These are phyloP conservation scores for Hippolais icterina DNA, from an alignment of 2,113 vertebrate species.

Conservation along the genomic window DNA sequence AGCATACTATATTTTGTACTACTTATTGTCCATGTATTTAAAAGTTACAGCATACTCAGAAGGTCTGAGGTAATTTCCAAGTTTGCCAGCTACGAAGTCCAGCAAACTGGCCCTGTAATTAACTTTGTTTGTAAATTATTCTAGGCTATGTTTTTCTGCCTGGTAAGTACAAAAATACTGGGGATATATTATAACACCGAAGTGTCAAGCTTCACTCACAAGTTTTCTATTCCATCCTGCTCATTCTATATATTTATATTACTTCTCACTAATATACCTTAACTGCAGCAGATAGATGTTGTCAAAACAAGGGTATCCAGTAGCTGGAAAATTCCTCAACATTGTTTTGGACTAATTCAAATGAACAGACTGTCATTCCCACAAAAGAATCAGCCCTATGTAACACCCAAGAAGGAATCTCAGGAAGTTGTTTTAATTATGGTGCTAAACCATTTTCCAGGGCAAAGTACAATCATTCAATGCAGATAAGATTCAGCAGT, in stretches of 20 bases:
- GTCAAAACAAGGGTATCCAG: neutral
- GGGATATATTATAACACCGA: neutral
- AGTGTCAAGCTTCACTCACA: neutral
- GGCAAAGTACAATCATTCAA: neutral
- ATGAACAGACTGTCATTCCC: neutral
- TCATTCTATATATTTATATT: neutral
- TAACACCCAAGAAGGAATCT: neutral
- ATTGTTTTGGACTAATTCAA: neutral
- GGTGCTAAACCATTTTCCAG: conserved; percentile 19
- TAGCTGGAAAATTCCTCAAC: neutral
- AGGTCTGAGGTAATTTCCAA: neutral
- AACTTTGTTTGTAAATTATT: neutral
- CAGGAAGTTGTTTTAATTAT: conserved; percentile 11
- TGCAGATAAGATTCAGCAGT: conserved; percentile 7
- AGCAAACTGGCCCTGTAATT: neutral
- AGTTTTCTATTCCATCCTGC: neutral
- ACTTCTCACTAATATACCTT: neutral
- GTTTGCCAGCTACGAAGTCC: neutral
- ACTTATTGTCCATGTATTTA: neutral
- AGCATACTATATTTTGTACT: neutral
- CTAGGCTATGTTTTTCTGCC: neutral
- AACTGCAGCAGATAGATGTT: neutral
- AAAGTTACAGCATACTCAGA: neutral
- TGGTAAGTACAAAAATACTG: neutral
- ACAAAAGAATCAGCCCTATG: neutral